Base-by-base conservation (phyloP, 2,888 invertebrate genomes). In the Lithophane semibrunnea region DNA sequence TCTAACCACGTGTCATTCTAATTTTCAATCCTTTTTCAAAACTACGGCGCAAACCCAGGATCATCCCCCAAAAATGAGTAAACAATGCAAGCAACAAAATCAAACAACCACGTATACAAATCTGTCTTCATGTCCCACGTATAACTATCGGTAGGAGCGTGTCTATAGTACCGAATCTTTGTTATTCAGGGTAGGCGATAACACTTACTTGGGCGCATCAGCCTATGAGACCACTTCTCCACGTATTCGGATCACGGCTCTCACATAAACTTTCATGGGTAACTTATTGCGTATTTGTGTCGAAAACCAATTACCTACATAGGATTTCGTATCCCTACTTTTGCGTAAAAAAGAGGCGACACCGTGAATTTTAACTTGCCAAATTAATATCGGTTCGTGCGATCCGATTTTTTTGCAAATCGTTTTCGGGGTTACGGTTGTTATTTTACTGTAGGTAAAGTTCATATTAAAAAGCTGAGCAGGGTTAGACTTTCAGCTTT, bases 221-320 rank as follows among this genome's bases (percentile, higher is more conserved):
- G 83, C 78, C 86, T 88, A 88, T 89, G 88, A 86, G 88, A 84
- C 80, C 86, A 82, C 73, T 80, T 61, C 70, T 79, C 86, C 83
- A 75, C 81, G 88, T 88, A 93, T 93, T 93, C 94, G 74, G 85
- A 88, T 92, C 94, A 94, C 93, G 93, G 79, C 88, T 68, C 85
- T 73, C 88, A 82, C 93, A 93, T 94, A 94, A 94, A 94, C 88
- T 92, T 93, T 92, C 93, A 93, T 92, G 93, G 92, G 90, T 92
- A 93, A 93, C 91, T 93, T 94, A 94, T 93, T 91, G 92, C 92
- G 92, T 93, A 93, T 94, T 93, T 94, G 93, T 94, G 92, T 93
- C 91, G 93, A 93, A 92, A 94, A 93, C 92, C 94, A 94, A 94
- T 94, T 94, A 94, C 89, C 90, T 88, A 90, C 91, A 88, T 85